A percentile compares a stretch with the other conserved stretches of the same genome.
phyloP scores from a whole-genome alignment of 1,140 invertebrate species.

The Daktulosphaira vitifoliae region DNA sequence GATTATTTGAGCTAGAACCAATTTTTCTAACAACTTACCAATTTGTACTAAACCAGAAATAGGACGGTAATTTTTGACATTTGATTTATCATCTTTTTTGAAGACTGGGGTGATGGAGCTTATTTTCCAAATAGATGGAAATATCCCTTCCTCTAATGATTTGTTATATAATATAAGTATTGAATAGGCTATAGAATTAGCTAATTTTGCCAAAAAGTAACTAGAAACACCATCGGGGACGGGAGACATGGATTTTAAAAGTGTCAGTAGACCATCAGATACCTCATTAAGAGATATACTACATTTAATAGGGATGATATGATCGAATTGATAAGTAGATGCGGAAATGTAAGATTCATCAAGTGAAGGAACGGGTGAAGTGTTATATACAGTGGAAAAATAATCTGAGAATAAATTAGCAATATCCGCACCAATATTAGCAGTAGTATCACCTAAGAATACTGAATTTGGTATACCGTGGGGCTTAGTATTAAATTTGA shows the following conservation, averaged over 20 bases:
- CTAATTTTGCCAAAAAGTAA: background rate
- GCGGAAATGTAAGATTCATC: no score
- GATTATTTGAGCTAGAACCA: background rate
- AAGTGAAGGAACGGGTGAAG: no score
- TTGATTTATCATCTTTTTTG: background rate
- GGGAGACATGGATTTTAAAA: constrained; percentile 9
- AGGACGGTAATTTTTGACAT: background rate
- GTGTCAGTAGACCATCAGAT: background rate
- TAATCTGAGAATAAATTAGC: no score
- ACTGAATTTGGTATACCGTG: no score
- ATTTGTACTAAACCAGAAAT: background rate
- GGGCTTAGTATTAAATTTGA: no score
- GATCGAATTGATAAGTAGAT: no score
- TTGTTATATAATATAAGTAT: constrained; percentile 1
- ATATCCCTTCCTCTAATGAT: background rate
- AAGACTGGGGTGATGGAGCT: background rate
- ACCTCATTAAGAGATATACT: background rate
- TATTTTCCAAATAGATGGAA: background rate
- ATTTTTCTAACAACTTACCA: constrained; percentile 7
- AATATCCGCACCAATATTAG: no score
- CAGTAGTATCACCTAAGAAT: no score
- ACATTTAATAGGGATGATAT: background rate
- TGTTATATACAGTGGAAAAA: no score
- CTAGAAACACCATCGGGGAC: background rate
- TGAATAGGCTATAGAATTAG: background rate